Evolutionary conservation across 2,797 vertebrate genomes (phyloP).

Genomic region (Psittacula derbiana): DNA sequence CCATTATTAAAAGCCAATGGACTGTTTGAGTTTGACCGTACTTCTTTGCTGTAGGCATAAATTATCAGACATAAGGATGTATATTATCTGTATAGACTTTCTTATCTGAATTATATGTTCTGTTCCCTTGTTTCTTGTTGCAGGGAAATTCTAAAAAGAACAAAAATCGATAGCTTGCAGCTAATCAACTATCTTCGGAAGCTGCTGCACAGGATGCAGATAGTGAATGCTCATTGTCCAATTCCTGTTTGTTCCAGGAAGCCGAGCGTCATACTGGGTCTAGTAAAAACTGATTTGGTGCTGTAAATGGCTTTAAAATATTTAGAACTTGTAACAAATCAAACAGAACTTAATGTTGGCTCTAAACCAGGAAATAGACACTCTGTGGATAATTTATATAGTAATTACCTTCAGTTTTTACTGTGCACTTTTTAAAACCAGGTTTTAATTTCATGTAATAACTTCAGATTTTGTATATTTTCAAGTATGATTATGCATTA

Average conservation of each 20-base stretch:
- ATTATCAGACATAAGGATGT: background rate
- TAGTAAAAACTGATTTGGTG: slow-evolving; percentile 41
- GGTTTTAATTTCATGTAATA: slow-evolving; percentile 76
- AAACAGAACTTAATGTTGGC: slow-evolving; percentile 51
- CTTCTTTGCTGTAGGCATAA: background rate
- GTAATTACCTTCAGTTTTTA: slow-evolving; percentile 78
- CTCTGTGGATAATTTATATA: slow-evolving; percentile 71
- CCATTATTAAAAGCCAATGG: background rate
- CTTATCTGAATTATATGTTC: background rate
- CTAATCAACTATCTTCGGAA: background rate
- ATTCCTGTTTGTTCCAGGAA: slow-evolving; percentile 41
- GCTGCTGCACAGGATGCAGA: slow-evolving; percentile 38
- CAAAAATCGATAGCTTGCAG: slow-evolving; percentile 87
- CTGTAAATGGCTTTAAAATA: slow-evolving; percentile 65
- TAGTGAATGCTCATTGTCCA: background rate
- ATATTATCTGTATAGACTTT: background rate
- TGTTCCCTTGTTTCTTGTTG: slow-evolving; percentile 27
- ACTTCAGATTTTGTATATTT: slow-evolving; percentile 78
- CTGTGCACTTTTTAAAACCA: slow-evolving; percentile 77
- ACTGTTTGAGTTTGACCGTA: background rate
- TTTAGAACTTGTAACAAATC: slow-evolving; percentile 49
- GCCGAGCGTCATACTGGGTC: slow-evolving; percentile 25
- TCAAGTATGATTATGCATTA: slow-evolving; percentile 65
- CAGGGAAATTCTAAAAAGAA: slow-evolving; percentile 97
- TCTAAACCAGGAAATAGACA: slow-evolving; percentile 55